Conservation (phyloP, 1,140 invertebrate genomes). For the Nasonia vitripennis region DNA sequence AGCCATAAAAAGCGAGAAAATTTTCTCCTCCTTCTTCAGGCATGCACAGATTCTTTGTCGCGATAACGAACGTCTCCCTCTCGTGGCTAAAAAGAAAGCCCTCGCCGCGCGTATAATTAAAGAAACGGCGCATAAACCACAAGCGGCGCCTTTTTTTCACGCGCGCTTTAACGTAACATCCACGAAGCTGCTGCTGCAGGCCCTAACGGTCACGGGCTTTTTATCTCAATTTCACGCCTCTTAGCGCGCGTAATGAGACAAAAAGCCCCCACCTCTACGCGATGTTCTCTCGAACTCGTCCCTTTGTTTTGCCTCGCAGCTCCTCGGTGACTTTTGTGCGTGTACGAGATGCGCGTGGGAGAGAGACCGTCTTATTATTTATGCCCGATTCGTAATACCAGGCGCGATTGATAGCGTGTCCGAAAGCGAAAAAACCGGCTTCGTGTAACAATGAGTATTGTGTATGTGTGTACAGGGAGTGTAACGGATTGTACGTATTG, state of each 20-base stretch:
- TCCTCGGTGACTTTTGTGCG: neutral
- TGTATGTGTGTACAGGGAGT: neutral
- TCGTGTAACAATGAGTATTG: slow-evolving; percentile 25
- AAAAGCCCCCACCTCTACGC: neutral
- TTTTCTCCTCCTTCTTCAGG: neutral
- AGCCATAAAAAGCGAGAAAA: neutral
- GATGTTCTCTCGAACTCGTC: neutral
- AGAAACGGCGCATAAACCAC: neutral
- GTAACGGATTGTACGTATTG: neutral
- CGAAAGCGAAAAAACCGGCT: neutral
- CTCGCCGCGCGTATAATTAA: neutral
- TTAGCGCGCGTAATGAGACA: slow-evolving; percentile 6
- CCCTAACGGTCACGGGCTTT: slow-evolving; percentile 20
- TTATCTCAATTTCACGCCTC: slow-evolving; percentile 38
- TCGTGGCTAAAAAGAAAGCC: neutral
- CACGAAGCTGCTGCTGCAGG: neutral
- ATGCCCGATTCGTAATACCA: slow-evolving; percentile 7
- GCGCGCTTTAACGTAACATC: neutral
- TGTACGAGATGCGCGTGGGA: neutral
- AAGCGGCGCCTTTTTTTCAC: neutral
- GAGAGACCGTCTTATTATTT: slow-evolving; percentile 8
- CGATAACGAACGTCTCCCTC: neutral
- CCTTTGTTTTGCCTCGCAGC: neutral
- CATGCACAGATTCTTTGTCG: neutral
- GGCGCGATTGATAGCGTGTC: slow-evolving; percentile 3